Base-by-base conservation (phyloP, 2,113 vertebrate species). In the Meleagris gallopavo region DNA sequence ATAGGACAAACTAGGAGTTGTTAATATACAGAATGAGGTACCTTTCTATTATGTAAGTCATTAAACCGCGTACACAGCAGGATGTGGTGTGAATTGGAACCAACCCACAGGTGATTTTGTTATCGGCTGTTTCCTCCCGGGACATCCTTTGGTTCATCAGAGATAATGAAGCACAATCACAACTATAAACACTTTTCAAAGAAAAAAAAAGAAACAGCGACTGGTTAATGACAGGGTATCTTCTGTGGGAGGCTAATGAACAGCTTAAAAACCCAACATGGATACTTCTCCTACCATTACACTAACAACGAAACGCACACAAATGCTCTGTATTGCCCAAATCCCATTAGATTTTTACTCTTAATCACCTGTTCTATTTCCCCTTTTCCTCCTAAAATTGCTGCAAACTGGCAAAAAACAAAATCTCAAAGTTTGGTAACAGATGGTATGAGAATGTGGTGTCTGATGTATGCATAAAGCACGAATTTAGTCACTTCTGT, bases 111-210 rank as follows among this genome's bases (percentile, higher is more conserved):
- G 92, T 95, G 94, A 92, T 85, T 96, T 78, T 84, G 77, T 96
- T 89, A 93, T 71, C 93, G 92, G 83, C 41, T 87, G 58, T 64
- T 72, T 61, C 70, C 96, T 91, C 92, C 52, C 30, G 94, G 90
- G 95, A 84, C 66, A 88, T 16, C 65, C 90, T 52, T 57, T 32
- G 34, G 75, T 65, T 85, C 83, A 93, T 48, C 91, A 93, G 71
- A 95, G 38, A 94, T 94, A 96, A 97, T 72, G 82, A 96, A 93
- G 62, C 72, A 58, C 84, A 89, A 84, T 94, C 86, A 77, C 72
- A 90, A 82, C 62, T 74, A 88, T 12, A 21, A 82, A 32, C 32
- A 6, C 21, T 0, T 3, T 29, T 40, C 29, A n/a, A 24, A 4
- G 25, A 3, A 32, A 66, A 72, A 72, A 6, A 34, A 62, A 21